These are phyloP conservation scores for Gobiocypris rarus DNA, from an alignment of 2,113 vertebrate genomes.

Conservation along the genomic window DNA sequence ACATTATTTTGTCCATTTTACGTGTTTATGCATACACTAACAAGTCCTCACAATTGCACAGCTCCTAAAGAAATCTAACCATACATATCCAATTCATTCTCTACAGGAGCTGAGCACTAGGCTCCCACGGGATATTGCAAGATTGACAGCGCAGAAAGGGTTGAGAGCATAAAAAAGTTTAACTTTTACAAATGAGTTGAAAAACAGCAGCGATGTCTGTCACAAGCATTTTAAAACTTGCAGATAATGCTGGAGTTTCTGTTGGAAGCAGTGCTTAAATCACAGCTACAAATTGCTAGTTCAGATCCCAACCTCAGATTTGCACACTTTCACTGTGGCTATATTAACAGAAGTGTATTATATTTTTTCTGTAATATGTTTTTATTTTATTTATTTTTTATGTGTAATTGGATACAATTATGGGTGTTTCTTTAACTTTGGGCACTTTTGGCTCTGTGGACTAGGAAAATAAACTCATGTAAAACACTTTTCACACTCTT, in stretches of 20 bases:
- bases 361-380: background rate
- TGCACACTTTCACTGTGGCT: background rate
- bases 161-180: background rate
- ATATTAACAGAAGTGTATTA: background rate
- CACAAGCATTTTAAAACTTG: constrained; percentile 1
- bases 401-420: background rate
- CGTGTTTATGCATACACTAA: constrained; percentile 5
- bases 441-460: background rate
- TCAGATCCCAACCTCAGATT: background rate
- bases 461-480: no score
- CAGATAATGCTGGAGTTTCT: background rate
- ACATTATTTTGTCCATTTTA: background rate
- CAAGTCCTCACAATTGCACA: background rate
- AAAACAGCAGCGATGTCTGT: background rate
- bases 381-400: background rate
- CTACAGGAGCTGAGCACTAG: background rate
- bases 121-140: background rate
- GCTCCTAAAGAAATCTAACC: constrained; percentile 18
- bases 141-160: background rate
- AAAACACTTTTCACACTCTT: no score
- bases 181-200: background rate
- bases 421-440: background rate
- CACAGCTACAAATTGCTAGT: background rate
- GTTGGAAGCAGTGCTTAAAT: background rate
- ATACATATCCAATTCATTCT: background rate